phyloP scores from a whole-genome alignment of 2,113 vertebrate genomes.

The Ursus arctos region DNA sequence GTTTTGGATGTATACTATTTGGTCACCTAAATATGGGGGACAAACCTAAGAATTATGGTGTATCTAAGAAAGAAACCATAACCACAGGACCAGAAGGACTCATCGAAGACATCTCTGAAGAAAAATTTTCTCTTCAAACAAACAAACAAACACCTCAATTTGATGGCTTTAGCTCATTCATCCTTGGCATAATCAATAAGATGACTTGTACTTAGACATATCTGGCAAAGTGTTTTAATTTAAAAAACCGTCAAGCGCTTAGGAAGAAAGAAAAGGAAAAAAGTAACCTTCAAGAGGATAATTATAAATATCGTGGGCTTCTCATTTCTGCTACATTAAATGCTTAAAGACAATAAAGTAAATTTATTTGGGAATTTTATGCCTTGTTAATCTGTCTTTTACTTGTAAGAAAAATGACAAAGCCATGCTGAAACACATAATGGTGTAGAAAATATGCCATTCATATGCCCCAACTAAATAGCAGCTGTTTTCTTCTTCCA shows the following conservation, averaged over 20 bases:
- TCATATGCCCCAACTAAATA: conserved; percentile 4
- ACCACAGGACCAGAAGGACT: background rate
- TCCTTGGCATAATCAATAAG: conserved; percentile 35
- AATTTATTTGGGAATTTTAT: conserved; percentile 65
- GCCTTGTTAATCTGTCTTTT: conserved; percentile 26
- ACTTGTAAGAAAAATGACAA: conserved; percentile 55
- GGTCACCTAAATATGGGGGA: background rate
- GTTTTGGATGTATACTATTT: background rate
- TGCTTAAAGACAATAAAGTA: conserved; percentile 26
- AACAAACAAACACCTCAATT: background rate
- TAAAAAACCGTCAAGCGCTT: conserved; percentile 36
- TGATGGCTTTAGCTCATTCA: background rate
- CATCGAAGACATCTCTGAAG: conserved; percentile 8
- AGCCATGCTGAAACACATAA: conserved; percentile 11
- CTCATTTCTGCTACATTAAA: conserved; percentile 63
- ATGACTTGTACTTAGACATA: background rate
- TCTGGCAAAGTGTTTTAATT: conserved; percentile 27
- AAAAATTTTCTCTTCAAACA: conserved; percentile 19
- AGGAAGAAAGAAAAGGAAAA: conserved; percentile 56
- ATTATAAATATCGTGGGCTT: conserved; percentile 34
- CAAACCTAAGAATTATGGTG: conserved; percentile 5
- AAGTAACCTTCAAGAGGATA: conserved; percentile 34
- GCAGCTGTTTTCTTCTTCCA: conserved; percentile 54
- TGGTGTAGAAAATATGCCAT: conserved; percentile 12
- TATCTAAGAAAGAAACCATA: background rate